A percentile compares a stretch with the other conserved stretches of the same genome.
Conservation (phyloP, 2,888 invertebrate species). For the Apamea anceps region DNA sequence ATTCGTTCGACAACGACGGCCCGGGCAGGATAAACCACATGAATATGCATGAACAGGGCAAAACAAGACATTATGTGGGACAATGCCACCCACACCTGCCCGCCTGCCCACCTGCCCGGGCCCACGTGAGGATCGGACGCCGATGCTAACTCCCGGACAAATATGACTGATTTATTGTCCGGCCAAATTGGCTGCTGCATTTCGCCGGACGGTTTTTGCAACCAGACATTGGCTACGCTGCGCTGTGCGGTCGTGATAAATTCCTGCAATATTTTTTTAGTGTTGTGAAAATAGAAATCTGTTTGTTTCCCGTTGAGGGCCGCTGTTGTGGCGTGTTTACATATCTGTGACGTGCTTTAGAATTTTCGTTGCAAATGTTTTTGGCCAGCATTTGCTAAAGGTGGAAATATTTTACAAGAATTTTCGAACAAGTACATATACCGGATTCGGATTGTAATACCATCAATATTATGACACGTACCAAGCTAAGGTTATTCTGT, state of each 20-base stretch:
- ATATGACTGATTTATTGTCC: conserved; percentile 65
- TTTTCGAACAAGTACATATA: not conserved
- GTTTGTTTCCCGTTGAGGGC: conserved; percentile 9
- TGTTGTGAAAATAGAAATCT: conserved; percentile 43
- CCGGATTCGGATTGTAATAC: not conserved
- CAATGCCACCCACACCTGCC: conserved; percentile 59
- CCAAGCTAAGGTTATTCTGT: not conserved
- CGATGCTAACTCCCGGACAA: conserved; percentile 54
- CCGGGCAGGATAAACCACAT: conserved; percentile 64
- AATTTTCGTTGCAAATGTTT: conserved; percentile 9
- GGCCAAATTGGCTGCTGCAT: conserved; percentile 57
- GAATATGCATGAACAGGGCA: conserved; percentile 75
- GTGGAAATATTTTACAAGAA: not conserved
- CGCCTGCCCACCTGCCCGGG: conserved; percentile 14
- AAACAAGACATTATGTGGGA: conserved; percentile 73
- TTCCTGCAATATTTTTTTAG: conserved; percentile 46
- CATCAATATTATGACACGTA: not conserved
- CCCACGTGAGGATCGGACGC: conserved; percentile 42
- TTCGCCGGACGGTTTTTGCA: conserved; percentile 42
- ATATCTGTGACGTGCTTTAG: conserved; percentile 29
- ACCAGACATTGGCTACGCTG: conserved; percentile 30
- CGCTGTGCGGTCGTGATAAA: conserved; percentile 22
- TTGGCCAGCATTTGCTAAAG: not conserved
- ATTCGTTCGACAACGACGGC: conserved; percentile 61
- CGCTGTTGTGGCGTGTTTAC: conserved; percentile 18